Evolutionary conservation across 1,140 invertebrate species (phyloP), one percentile per base, ranked within the genome.

Genomic region (Chelonus insularis): DNA sequence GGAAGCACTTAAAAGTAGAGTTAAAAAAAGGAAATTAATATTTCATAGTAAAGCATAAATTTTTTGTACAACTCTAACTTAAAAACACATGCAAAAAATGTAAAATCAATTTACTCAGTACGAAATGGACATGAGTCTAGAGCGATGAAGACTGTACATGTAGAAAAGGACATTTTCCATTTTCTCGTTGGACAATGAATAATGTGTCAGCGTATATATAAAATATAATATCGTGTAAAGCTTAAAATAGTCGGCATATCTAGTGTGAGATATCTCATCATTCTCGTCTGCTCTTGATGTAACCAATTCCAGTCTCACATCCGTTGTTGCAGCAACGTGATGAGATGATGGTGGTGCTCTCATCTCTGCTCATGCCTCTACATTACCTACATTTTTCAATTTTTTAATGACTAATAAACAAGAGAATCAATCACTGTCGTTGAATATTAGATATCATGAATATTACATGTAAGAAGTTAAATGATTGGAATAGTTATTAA

Each of bases 161-260:
- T 39, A 14, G 18, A 14, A 8, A 43, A 43, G 6, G 11, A 37
- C n/a, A 55, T 61, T 55, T 61, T 61, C 59, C 59, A 61, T 61
- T 61, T 61, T 60, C 51, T 55, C 41, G 14, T 9, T 59, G 59
- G 59, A 61, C 59, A 61, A 61, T 61, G 59, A 61, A 47, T 61
- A 55, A 61, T 61, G 37, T 37, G 1, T 21, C 54, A 20, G 18
- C 5, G 14, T 7, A 21, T 43, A 39, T 39, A n/a, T 39, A 39
- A 12, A 39, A 39, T 5, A 39, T 39, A 11, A 12, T 4, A 43
- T 14, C 14, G 41, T 16, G 41, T 16, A 14, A 4, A 43, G 41
- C 14, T 43, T 29, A 29, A 29, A 29, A 29, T 29, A 29, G 12
- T 39, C 36, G 11, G 0, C 1, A 39, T n/a, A 39, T 39, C 9